phyloP scores from a whole-genome alignment of 2,797 vertebrate species.

The Scolopax bukidnonensis region DNA sequence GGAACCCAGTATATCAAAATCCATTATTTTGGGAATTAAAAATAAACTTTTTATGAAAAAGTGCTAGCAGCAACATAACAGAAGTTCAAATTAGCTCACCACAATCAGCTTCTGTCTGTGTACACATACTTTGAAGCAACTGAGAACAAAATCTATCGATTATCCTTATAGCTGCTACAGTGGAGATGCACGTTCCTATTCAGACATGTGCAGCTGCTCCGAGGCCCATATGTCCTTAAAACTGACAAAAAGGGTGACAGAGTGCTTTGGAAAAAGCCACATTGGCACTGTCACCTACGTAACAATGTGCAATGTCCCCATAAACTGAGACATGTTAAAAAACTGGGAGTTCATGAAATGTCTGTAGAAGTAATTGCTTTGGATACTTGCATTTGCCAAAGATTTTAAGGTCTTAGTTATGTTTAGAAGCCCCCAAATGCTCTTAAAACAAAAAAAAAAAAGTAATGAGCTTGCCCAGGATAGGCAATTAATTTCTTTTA shows the following conservation, averaged over 20 bases:
- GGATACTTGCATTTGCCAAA: not conserved
- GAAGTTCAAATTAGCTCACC: not conserved
- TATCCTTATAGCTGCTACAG: not conserved
- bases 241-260: not conserved
- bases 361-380: not conserved
- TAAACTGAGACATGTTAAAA: not conserved
- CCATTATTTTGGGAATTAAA: not conserved
- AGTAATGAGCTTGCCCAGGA: not conserved
- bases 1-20: not conserved
- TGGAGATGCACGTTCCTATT: not conserved
- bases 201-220: not conserved
- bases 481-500: not conserved
- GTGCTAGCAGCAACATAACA: not conserved
- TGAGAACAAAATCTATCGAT: not conserved
- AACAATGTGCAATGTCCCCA: not conserved
- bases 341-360: not conserved
- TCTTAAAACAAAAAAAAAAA: not conserved
- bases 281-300: constrained; percentile 13
- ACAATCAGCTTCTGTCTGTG: not conserved
- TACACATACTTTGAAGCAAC: not conserved
- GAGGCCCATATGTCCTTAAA: not conserved
- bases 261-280: not conserved
- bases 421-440: not conserved
- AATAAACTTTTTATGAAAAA: not conserved
- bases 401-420: not conserved